A percentile compares a stretch with the other conserved stretches of the same genome.
These are phyloP conservation scores for Loripinus fragilis DNA, from an alignment of 2,888 invertebrate species.

Conservation along the genomic window DNA sequence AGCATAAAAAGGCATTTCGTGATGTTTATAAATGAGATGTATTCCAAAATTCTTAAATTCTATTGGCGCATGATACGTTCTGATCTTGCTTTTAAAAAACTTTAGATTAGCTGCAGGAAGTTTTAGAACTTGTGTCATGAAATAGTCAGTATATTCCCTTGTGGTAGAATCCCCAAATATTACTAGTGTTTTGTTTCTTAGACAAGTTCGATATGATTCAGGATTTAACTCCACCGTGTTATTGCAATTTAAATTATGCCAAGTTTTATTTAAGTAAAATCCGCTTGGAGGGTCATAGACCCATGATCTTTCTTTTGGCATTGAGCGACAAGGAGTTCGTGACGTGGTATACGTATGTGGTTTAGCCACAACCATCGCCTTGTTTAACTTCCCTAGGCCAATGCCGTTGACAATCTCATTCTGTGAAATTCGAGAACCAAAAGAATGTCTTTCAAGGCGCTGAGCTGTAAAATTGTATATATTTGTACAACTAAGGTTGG, in stretches of 20 bases:
- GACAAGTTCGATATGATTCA: constrained; percentile 8
- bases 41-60: too few relatives aligned
- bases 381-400: constrained; percentile 26
- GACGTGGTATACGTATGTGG: too few relatives aligned
- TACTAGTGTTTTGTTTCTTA: constrained; percentile 35
- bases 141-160: constrained; percentile 41
- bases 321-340: too few relatives aligned
- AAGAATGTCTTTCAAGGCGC: not conserved
- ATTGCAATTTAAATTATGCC: constrained; percentile 23
- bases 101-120: constrained; percentile 14
- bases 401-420: constrained; percentile 28
- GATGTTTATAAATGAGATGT: too few relatives aligned
- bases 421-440: not conserved
- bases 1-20: too few relatives aligned
- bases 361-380: too few relatives aligned
- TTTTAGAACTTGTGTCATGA: constrained; percentile 28
- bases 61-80: too few relatives aligned
- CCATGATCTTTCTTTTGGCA: constrained; percentile 26
- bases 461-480: constrained; percentile 31
- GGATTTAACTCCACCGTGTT: too few relatives aligned
- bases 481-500: constrained; percentile 26
- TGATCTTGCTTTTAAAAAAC: not conserved
- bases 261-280: too few relatives aligned
- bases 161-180: constrained; percentile 49
- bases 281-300: not conserved